Evolutionary conservation across 2,888 invertebrate species (phyloP).

Genomic region (Epistrophe eligans): DNA sequence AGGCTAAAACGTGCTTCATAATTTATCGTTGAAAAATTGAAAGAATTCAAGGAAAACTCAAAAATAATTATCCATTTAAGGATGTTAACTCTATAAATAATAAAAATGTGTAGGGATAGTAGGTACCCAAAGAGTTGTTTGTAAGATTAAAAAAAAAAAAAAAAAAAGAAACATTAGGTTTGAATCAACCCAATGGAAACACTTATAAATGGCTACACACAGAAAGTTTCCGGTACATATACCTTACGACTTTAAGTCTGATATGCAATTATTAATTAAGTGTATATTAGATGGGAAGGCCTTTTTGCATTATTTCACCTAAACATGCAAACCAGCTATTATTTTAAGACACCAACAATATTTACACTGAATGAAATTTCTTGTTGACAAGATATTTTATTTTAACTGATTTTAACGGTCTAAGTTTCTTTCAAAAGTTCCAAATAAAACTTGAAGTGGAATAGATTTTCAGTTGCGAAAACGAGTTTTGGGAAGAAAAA

Average conservation of each 20-base stretch:
- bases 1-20: constrained; percentile 39
- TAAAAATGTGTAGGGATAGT: neutral
- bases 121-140: neutral
- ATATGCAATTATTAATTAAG: constrained; percentile 66
- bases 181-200: constrained; percentile 14
- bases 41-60: constrained; percentile 38
- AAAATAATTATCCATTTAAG: constrained; percentile 44
- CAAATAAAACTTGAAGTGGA: too few species aligned
- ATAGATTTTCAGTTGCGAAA: too few species aligned
- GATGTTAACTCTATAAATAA: constrained; percentile 28
- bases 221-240: constrained; percentile 49
- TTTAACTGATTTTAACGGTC: too few species aligned
- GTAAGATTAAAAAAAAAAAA: neutral
- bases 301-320: constrained; percentile 27
- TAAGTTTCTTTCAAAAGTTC: too few species aligned
- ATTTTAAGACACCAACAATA: constrained; percentile 8
- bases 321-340: constrained; percentile 44
- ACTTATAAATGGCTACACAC: constrained; percentile 49
- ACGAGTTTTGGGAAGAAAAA: too few species aligned
- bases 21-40: constrained; percentile 32
- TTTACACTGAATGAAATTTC: constrained; percentile 1
- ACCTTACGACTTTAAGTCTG: constrained; percentile 36
- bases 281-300: constrained; percentile 20
- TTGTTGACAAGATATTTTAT: too few species aligned
- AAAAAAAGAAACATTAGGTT: neutral